Base-by-base conservation (phyloP, 2,888 invertebrate species). In the Antheraea yamamai region DNA sequence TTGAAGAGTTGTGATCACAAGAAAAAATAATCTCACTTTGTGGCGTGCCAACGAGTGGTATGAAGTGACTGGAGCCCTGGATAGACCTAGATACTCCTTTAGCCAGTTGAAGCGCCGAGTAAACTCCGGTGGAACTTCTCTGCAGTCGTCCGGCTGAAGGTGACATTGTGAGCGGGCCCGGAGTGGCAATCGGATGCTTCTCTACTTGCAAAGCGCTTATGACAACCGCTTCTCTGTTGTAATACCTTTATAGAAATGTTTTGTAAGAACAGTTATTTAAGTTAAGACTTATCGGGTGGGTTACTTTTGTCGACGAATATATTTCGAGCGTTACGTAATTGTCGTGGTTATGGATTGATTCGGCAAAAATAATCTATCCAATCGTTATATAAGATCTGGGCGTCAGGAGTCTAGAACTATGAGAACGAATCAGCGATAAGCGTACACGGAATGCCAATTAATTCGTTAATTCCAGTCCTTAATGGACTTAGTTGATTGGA, bases 201-300 rank as follows among this genome's bases (percentile, higher is more conserved):
- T 98, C 98, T 82, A 98, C 98, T 95, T 98, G 98, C 77, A 98
- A 95, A 75, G 98, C 98, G 90, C 98, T 98, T 93, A 98, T 97
- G 77, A 98, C 98, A 81, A 98, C 97, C 77, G 98, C 98, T 92
- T 98, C 98, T 81, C 98, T 96, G 91, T 98, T 98, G 95, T 98
- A 98, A 93, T 98, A 98, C 94, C 98, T 98, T 39, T 64, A 26
- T 4, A 16, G 35, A 71, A 71, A 26, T 55, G 39, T 73, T 30
- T 55, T 55, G 3, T 55, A 4, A 18, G 20, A 55, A 20, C 18
- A n/a, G 55, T 55, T n/a, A 55, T 55, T n/a, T 55, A 55, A 18
- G 4, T 55, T 55, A 55, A 2, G 3, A 18, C 18, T 18, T 55
- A 55, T 18, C 12, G 16, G 2, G 4, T n/a, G n/a, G 7, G n/a